Base-by-base conservation (phyloP, 2,888 invertebrate genomes). In the Cryptus armator region DNA sequence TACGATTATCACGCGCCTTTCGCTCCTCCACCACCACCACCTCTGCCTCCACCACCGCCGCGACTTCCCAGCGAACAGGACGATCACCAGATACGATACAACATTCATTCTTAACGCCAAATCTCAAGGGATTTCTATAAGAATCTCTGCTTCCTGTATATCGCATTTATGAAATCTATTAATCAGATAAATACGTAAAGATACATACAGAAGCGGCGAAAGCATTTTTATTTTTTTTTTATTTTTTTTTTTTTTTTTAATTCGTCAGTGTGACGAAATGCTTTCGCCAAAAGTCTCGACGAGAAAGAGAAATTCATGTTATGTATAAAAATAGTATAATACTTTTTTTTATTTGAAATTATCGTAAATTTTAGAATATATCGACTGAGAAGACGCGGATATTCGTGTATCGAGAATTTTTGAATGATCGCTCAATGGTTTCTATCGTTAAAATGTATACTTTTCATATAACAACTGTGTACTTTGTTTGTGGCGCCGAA, bases 1-100 rank as follows among this genome's bases (percentile, higher is more conserved):
- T 93, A 93, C 84, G 93, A 93, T 87, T 93, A 92, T 87, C 92
- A 93, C 80, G 83, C 91, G 14, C 91, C 92, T 5, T 91, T 91
- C 74, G 87, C 85, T 59, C 87, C 89, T 67, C 89, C 89, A 43
- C 89, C 88, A 53, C 86, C 87, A 12, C 89, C 90, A 43, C 89
- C 91, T 7, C 76, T 87, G 6, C 83, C 87, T 51, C 88, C 90
- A 1, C 87, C 89, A 0, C 87, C 90, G 14, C 84, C 92, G 56
- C 83, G 87, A 75, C 43, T 90, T 19, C 46, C 89, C 43, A 67
- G 64, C 66, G 89, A 90, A 29, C 89, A 86, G 3, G 86, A 90
- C 2, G 86, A 90, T 44, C 84, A 89, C 64, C 88, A 88, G 5
- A 87, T 88, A 32, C 71, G 87, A 37, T 90, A 90, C 24, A 86